Percentiles rank a stretch among this genome's conserved stretches.
Evolutionary conservation across 2,888 invertebrate genomes (phyloP).

Genomic region (Odontomyia ornata): DNA sequence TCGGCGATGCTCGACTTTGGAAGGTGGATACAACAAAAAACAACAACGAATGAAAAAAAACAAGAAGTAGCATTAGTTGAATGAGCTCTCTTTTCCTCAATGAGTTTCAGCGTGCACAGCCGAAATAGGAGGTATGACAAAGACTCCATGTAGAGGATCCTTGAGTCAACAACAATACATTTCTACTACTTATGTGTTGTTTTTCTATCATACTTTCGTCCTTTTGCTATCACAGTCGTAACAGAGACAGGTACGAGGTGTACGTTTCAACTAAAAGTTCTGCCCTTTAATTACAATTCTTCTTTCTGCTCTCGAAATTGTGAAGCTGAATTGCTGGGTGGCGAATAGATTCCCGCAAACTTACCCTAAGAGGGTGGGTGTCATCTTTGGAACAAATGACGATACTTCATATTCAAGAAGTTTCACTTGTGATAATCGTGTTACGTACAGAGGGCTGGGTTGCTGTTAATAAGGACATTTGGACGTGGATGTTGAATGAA

Average conservation of each 20-base stretch:
- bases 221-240: not conserved
- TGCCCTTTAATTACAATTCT: slow-evolving; percentile 30
- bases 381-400: not conserved
- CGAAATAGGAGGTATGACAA: not conserved
- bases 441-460: too few species aligned
- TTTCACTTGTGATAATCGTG: too few species aligned
- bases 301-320: not conserved
- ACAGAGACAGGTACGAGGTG: not conserved
- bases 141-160: not conserved
- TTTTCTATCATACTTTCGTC: not conserved
- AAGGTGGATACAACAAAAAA: slow-evolving; percentile 10
- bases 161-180: slow-evolving; percentile 20
- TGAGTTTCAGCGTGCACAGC: not conserved
- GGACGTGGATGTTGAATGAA: too few species aligned
- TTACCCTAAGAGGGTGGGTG: not conserved
- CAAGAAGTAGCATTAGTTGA: slow-evolving; percentile 18
- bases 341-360: not conserved
- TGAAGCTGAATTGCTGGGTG: not conserved
- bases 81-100: not conserved
- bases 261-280: not conserved
- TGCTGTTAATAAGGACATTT: too few species aligned
- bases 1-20: slow-evolving; percentile 10
- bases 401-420: not conserved
- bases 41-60: not conserved
- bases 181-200: not conserved